A percentile compares a stretch with the other conserved stretches of the same genome.
Conservation (phyloP, 1,140 invertebrate genomes). For the Drosophila sulfurigaster region DNA sequence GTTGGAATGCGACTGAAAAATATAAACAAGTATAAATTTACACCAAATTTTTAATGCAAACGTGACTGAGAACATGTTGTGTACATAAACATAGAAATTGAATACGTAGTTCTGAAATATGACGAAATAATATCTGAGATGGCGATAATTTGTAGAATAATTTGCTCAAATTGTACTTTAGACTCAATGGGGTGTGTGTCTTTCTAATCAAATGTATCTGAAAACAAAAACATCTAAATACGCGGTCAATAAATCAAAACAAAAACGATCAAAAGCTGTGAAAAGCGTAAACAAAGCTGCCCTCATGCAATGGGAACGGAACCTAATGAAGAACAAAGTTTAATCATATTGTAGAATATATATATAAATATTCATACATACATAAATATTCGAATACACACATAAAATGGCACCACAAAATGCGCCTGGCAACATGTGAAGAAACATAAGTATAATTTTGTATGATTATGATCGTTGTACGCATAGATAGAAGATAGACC, state of each 20-base stretch:
- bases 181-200: slow-evolving; percentile 42
- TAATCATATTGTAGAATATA: slow-evolving; percentile 1
- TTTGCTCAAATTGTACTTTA: slow-evolving; percentile 57
- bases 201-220: slow-evolving; percentile 37
- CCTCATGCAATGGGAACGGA: slow-evolving; percentile 11
- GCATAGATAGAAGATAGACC: slow-evolving; percentile 46
- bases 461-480: slow-evolving; percentile 56
- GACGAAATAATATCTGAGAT: too few relatives aligned
- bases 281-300: slow-evolving; percentile 22
- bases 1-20: slow-evolving; percentile 5
- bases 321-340: slow-evolving; percentile 7
- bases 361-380: neutral
- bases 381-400: neutral
- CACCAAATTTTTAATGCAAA: slow-evolving; percentile 44
- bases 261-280: slow-evolving; percentile 29
- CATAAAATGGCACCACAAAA: neutral
- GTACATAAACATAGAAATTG: slow-evolving; percentile 11
- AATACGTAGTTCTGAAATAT: too few relatives aligned
- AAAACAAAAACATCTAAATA: slow-evolving; percentile 47
- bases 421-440: slow-evolving; percentile 54
- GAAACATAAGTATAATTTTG: slow-evolving; percentile 20
- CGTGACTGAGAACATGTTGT: slow-evolving; percentile 63
- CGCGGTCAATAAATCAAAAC: slow-evolving; percentile 44
- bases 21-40: neutral
- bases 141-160: neutral